A percentile compares a stretch with the other conserved stretches of the same genome.
Conservation (phyloP, 2,113 vertebrate genomes). For the Agelaius tricolor region DNA sequence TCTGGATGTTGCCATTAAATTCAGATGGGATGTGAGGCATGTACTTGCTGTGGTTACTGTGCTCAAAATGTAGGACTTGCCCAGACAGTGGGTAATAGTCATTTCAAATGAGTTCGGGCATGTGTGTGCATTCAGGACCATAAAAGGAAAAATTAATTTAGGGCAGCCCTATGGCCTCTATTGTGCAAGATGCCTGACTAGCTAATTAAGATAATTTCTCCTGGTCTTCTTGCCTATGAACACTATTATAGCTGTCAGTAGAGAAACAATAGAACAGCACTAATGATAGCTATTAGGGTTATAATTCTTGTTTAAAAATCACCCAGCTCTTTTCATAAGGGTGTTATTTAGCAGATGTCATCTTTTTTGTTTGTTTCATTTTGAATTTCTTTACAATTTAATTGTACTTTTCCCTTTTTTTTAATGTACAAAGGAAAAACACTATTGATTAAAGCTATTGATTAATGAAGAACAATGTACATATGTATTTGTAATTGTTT, state of each 20-base stretch:
- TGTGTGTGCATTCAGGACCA: background rate
- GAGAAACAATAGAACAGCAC: background rate
- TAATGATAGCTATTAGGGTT: background rate
- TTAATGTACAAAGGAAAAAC: background rate
- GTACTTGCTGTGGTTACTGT: background rate
- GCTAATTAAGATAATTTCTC: conserved; percentile 3
- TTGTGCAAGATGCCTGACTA: background rate
- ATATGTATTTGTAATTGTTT: background rate
- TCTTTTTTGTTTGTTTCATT: background rate
- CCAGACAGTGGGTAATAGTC: background rate
- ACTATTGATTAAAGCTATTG: background rate
- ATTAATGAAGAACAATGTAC: background rate
- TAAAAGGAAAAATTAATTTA: background rate
- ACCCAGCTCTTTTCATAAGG: background rate
- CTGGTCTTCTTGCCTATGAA: background rate
- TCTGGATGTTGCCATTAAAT: background rate
- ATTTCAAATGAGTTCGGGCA: background rate
- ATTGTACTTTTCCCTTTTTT: background rate
- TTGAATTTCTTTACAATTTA: conserved; percentile 1
- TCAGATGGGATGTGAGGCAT: background rate
- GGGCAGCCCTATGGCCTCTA: background rate
- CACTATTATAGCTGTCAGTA: background rate
- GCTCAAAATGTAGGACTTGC: background rate
- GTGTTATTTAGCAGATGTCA: background rate
- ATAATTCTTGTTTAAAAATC: conserved; percentile 1